These are phyloP conservation scores for Cyanistes caeruleus DNA, from an alignment of 2,113 vertebrate species.

Conservation along the genomic window DNA sequence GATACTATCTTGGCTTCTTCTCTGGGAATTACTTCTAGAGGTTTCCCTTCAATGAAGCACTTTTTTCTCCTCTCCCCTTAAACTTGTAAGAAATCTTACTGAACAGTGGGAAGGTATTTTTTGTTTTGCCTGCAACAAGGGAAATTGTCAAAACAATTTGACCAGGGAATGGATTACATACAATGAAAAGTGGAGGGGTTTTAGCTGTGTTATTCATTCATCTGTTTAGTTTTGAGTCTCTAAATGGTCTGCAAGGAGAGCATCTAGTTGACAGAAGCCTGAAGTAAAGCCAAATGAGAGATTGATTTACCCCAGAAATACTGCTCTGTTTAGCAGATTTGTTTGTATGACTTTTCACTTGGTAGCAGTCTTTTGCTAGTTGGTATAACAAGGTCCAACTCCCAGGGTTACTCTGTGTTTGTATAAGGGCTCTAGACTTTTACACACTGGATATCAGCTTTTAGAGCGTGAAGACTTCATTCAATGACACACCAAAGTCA, in stretches of 20 bases:
- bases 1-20: not conserved
- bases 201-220: not conserved
- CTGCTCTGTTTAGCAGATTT: not conserved
- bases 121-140: not conserved
- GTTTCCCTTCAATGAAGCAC: not conserved
- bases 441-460: not conserved
- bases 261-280: not conserved
- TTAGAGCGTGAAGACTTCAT: slow-evolving; percentile 1
- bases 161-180: not conserved
- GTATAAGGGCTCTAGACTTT: not conserved
- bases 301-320: not conserved
- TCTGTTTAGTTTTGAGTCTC: not conserved
- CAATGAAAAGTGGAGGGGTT: not conserved
- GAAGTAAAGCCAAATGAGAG: slow-evolving; percentile 28
- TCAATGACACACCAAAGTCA: slow-evolving; percentile 10
- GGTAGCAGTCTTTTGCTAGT: slow-evolving; percentile 1
- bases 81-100: not conserved
- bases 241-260: not conserved
- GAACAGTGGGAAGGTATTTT: not conserved
- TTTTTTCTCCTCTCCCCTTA: not conserved
- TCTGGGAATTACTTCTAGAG: not conserved
- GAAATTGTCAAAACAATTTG: not conserved
- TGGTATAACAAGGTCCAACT: not conserved
- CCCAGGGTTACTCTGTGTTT: slow-evolving; percentile 4
- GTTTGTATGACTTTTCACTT: slow-evolving; percentile 16